Evolutionary conservation across 35 echinoderm and acorn worm species (phyloP).

Genomic region (Hemicentrotus pulcherrimus): DNA sequence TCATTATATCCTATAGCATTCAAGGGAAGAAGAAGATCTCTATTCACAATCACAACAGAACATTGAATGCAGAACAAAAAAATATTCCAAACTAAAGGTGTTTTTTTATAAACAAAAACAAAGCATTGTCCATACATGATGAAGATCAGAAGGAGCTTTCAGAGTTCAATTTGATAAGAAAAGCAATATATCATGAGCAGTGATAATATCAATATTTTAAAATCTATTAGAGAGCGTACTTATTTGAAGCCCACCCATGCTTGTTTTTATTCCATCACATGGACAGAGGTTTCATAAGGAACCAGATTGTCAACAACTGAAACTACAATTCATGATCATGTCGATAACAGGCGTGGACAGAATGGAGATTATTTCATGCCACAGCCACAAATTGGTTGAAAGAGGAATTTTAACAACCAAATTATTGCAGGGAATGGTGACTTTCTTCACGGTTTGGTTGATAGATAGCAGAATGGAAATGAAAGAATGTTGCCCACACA

Average conservation of each 20-base stretch:
- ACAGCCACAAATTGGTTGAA: background rate
- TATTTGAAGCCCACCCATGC: background rate
- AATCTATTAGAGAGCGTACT: background rate
- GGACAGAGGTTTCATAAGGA: background rate
- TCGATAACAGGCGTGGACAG: background rate
- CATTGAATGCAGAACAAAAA: background rate
- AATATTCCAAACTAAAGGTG: background rate
- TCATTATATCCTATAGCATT: background rate
- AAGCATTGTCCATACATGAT: background rate
- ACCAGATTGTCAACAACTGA: background rate
- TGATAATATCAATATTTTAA: background rate
- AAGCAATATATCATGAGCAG: background rate
- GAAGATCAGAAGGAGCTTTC: background rate
- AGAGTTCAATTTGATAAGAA: background rate
- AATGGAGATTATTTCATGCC: background rate
- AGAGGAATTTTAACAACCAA: constrained; percentile 37
- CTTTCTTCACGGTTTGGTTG: background rate
- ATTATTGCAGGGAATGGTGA: constrained; percentile 14
- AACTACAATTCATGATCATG: background rate
- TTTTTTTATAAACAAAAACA: no score
- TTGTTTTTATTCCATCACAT: background rate
- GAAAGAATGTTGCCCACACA: constrained; percentile 13
- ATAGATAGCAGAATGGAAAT: background rate
- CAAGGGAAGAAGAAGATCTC: background rate
- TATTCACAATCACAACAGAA: background rate